phyloP scores from a whole-genome alignment of 1,140 invertebrate species.

The Orussus abietinus region DNA sequence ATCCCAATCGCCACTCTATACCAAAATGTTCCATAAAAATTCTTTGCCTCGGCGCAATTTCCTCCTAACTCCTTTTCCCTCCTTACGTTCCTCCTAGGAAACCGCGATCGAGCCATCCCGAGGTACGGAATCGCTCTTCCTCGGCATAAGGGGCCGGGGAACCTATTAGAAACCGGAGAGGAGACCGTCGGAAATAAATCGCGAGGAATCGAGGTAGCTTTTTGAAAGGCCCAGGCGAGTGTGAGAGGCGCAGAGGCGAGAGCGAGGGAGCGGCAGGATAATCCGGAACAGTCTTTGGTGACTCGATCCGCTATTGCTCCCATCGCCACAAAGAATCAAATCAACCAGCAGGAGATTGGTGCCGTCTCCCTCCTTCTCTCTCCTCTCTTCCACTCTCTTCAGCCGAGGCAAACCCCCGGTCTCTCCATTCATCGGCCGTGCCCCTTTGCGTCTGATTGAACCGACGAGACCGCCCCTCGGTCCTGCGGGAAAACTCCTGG shows the following conservation, averaged over 20 bases:
- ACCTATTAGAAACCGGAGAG: too few species aligned
- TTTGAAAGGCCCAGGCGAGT: too few species aligned
- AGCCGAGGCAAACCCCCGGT: constrained; percentile 13
- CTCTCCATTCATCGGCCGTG: constrained; percentile 29
- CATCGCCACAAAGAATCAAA: constrained; percentile 47
- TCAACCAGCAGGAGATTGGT: constrained; percentile 43
- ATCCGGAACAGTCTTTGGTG: constrained; percentile 38
- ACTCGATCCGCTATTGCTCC: constrained; percentile 37
- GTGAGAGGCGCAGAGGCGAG: constrained; percentile 18
- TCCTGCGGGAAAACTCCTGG: constrained; percentile 23
- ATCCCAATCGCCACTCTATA: too few species aligned
- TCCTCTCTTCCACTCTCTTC: constrained; percentile 2
- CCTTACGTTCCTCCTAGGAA: too few species aligned
- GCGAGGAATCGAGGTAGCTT: too few species aligned
- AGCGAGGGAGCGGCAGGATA: constrained; percentile 33
- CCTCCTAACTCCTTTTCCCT: too few species aligned
- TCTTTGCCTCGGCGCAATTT: too few species aligned
- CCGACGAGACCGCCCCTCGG: constrained; percentile 22
- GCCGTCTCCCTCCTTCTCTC: constrained; percentile 24
- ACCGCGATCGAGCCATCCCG: too few species aligned
- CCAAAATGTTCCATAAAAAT: too few species aligned
- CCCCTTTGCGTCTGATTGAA: constrained; percentile 41
- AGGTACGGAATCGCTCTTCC: too few species aligned
- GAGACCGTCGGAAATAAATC: too few species aligned
- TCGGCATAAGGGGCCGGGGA: too few species aligned